A percentile compares a stretch with the other conserved stretches of the same genome.
Conservation (phyloP, 1,140 invertebrate species). For the Dendrolimus kikuchii region DNA sequence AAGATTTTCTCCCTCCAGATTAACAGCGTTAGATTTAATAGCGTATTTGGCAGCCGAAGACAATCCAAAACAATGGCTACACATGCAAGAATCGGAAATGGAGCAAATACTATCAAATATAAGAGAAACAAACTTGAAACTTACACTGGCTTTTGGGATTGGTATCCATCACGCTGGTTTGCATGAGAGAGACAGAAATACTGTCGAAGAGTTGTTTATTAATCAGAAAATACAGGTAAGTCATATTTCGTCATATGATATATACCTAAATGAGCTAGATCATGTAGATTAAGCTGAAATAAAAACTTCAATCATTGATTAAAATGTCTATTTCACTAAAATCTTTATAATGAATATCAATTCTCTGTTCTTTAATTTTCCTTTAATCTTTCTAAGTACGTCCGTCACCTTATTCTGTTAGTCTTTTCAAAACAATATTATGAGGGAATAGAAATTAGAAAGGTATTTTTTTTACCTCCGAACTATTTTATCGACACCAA, state of each 20-base stretch:
- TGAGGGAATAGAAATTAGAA: no score
- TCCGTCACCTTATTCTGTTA: no score
- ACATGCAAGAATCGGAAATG: constrained; percentile 91
- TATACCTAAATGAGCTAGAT: constrained; percentile 1
- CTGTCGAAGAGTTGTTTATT: constrained; percentile 96
- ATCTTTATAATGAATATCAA: no score
- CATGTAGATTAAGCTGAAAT: background rate
- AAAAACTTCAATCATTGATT: no score
- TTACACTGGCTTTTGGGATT: constrained; percentile 97
- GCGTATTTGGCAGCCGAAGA: constrained; percentile 93
- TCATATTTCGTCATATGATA: background rate
- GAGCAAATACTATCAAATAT: constrained; percentile 83
- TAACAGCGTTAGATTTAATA: constrained; percentile 97
- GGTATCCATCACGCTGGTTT: constrained; percentile 98
- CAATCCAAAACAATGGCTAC: constrained; percentile 96
- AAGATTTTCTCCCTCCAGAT: constrained; percentile 63
- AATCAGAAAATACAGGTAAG: constrained; percentile 96
- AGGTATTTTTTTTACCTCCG: no score
- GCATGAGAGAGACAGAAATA: constrained; percentile 91
- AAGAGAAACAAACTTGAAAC: constrained; percentile 92
- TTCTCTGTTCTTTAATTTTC: no score
- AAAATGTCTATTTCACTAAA: no score
- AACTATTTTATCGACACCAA: no score
- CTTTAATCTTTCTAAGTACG: no score
- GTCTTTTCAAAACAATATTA: no score